phyloP scores from a whole-genome alignment of 2,888 invertebrate genomes.

The Penaeus monodon region DNA sequence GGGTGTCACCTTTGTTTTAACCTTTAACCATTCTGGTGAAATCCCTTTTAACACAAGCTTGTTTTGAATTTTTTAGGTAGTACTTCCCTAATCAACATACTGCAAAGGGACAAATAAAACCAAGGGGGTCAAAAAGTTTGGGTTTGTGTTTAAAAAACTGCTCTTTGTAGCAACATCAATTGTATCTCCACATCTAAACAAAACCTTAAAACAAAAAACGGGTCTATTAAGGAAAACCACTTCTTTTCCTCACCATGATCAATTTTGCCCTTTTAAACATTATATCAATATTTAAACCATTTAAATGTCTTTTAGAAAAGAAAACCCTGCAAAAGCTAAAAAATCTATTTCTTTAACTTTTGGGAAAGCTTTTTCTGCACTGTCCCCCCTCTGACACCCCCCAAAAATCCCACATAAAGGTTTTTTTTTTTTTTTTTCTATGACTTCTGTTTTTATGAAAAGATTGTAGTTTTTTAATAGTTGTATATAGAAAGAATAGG shows the following conservation, averaged over 20 bases:
- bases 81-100: constrained; percentile 20
- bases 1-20: constrained; percentile 11
- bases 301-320: constrained; percentile 14
- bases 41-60: no score
- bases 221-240: no score
- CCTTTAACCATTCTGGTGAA: no score
- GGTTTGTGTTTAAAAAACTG: constrained; percentile 31
- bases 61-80: constrained; percentile 32
- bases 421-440: no score
- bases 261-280: background rate
- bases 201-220: constrained; percentile 19
- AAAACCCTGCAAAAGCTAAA: constrained; percentile 15
- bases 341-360: constrained; percentile 16
- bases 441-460: constrained; percentile 5
- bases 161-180: constrained; percentile 10
- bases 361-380: constrained; percentile 5
- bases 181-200: constrained; percentile 9
- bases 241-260: constrained; percentile 25
- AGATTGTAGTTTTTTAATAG: background rate
- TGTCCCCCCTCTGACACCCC: constrained; percentile 27
- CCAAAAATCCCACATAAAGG: no score
- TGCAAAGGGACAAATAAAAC: background rate
- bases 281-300: background rate
- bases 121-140: constrained; percentile 44
- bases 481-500: constrained; percentile 11